Percentiles rank a stretch among this genome's conserved stretches.
phyloP scores from a whole-genome alignment of 2,797 vertebrate species.

The Eutrigla gurnardus region DNA sequence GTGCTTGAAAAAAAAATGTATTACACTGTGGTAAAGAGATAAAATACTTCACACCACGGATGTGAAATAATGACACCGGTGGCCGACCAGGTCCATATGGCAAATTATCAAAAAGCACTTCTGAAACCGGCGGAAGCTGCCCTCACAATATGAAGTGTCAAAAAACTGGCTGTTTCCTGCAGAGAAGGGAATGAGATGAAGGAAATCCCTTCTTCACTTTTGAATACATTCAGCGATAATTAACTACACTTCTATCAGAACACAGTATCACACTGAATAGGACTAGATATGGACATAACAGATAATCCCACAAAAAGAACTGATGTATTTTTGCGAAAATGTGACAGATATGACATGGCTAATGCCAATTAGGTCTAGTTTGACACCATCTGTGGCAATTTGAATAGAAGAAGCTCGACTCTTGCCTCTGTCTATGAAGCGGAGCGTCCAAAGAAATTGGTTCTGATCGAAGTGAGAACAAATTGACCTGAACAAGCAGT shows the following conservation, averaged over 20 bases:
- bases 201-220: not conserved
- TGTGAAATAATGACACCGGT: not conserved
- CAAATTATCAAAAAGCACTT: not conserved
- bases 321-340: not conserved
- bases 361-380: not conserved
- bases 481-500: conserved; percentile 18
- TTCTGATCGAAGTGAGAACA: conserved; percentile 18
- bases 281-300: not conserved
- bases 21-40: not conserved
- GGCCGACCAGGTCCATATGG: not conserved
- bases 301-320: not conserved
- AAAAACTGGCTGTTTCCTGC: conserved; percentile 14
- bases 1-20: too few species aligned
- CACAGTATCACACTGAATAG: not conserved
- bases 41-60: not conserved
- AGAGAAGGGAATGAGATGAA: conserved; percentile 9
- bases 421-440: not conserved
- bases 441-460: not conserved
- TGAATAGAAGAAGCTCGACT: not conserved
- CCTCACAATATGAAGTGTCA: conserved; percentile 5
- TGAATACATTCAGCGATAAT: conserved; percentile 38
- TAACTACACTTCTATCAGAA: conserved; percentile 19
- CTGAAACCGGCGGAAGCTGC: not conserved
- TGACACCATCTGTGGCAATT: not conserved
- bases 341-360: not conserved